phyloP scores from a whole-genome alignment of 2,113 vertebrate species.

The Equus quagga region DNA sequence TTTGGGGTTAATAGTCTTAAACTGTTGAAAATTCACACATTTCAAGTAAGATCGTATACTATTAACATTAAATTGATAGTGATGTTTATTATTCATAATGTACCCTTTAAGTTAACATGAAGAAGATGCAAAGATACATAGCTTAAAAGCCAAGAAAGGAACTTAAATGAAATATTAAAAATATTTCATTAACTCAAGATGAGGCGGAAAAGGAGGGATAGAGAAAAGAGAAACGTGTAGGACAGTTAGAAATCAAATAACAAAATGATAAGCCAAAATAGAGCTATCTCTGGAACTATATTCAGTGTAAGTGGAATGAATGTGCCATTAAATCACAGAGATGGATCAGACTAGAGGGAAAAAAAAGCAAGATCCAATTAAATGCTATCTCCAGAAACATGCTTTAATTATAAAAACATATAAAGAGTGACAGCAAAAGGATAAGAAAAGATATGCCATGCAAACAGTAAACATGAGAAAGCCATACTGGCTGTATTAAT shows the following conservation, averaged over 20 bases:
- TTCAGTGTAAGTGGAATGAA: background rate
- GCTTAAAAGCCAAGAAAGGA: background rate
- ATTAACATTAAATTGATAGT: slow-evolving; percentile 20
- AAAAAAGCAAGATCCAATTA: slow-evolving; percentile 21
- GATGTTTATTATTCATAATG: slow-evolving; percentile 35
- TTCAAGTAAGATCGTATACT: background rate
- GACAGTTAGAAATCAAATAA: background rate
- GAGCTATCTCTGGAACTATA: background rate
- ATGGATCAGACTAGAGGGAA: background rate
- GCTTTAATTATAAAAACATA: slow-evolving; percentile 45
- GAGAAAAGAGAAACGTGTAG: slow-evolving; percentile 13
- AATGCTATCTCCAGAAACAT: background rate
- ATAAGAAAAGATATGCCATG: background rate
- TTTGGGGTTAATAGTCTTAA: background rate
- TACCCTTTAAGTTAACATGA: slow-evolving; percentile 10
- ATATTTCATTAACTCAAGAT: slow-evolving; percentile 42
- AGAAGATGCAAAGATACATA: background rate
- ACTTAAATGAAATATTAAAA: slow-evolving; percentile 4
- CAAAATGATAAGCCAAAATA: slow-evolving; percentile 38
- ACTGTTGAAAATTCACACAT: background rate
- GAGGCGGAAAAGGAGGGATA: background rate
- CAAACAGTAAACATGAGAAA: background rate
- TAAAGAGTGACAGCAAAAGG: slow-evolving; percentile 7
- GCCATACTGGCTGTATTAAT: background rate
- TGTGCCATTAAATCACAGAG: slow-evolving; percentile 6